Conservation (phyloP, 1,140 invertebrate genomes). For the Periplaneta americana region DNA sequence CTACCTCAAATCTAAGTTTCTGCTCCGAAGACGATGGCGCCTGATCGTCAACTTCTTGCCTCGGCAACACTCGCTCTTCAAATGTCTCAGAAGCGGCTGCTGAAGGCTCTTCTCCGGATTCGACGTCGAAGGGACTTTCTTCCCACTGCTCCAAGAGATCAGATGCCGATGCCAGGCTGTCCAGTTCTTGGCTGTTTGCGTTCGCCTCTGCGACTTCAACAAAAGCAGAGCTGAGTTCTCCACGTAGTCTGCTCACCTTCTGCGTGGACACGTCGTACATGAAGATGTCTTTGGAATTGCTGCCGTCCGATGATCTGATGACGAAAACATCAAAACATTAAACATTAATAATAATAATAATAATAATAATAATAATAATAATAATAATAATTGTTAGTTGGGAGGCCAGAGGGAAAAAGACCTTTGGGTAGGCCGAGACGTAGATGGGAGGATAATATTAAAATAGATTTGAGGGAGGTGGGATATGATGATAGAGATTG, state of each 20-base stretch:
- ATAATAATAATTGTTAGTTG: too few relatives aligned
- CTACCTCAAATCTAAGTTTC: neutral
- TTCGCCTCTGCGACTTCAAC: constrained; percentile 79
- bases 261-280: constrained; percentile 72
- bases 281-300: constrained; percentile 62
- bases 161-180: constrained; percentile 40
- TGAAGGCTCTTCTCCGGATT: neutral
- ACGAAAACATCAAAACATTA: neutral
- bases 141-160: neutral
- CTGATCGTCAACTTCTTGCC: neutral
- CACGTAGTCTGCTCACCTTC: constrained; percentile 59
- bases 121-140: neutral
- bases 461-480: too few relatives aligned
- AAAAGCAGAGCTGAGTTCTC: constrained; percentile 71
- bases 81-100: neutral
- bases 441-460: too few relatives aligned
- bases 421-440: too few relatives aligned
- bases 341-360: neutral
- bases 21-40: neutral
- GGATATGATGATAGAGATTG: too few relatives aligned
- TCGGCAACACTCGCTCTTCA: neutral
- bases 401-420: too few relatives aligned
- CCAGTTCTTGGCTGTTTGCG: constrained; percentile 58
- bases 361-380: too few relatives aligned
- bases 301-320: neutral